These are phyloP conservation scores for Pholis gunnellus DNA, from an alignment of 2,113 vertebrate species.

Conservation along the genomic window DNA sequence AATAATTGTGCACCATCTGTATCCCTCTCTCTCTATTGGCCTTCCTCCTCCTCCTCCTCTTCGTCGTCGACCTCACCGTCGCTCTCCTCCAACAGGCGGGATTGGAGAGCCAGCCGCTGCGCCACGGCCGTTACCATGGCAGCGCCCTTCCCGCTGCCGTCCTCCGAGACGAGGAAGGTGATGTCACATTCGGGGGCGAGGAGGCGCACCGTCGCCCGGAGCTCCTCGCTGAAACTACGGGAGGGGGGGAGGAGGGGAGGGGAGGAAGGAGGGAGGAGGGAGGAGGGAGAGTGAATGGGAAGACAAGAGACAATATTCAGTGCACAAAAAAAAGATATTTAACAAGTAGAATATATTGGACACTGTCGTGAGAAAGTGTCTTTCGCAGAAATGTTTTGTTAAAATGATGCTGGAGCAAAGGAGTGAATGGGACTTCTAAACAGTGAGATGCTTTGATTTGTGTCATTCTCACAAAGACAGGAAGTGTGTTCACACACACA, in stretches of 20 bases:
- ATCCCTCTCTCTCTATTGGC: not conserved
- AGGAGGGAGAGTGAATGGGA: not conserved
- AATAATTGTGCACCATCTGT: not conserved
- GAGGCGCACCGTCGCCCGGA: constrained; percentile 75
- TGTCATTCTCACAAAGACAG: constrained; percentile 5
- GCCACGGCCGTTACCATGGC: constrained; percentile 90
- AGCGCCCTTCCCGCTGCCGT: constrained; percentile 90
- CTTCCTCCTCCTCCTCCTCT: constrained; percentile 50
- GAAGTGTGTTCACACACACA: constrained; percentile 3
- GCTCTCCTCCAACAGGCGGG: constrained; percentile 71
- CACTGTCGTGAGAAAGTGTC: not conserved
- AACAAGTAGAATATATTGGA: not conserved
- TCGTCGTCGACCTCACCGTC: constrained; percentile 42
- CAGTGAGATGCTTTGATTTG: not conserved
- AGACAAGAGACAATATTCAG: not conserved
- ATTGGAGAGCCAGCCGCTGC: constrained; percentile 65
- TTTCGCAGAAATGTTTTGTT: not conserved
- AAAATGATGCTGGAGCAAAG: not conserved
- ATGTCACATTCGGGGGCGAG: constrained; percentile 87
- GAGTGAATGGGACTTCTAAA: not conserved
- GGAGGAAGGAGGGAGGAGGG: not conserved
- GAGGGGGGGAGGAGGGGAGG: too few relatives aligned
- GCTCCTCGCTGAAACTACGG: constrained; percentile 84
- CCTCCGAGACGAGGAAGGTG: constrained; percentile 86
- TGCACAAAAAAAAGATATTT: not conserved